Evolutionary conservation across 64 coral and sea anemone genomes (phyloP), one percentile per base, ranked within the genome.

Genomic region (Acropora yongei): DNA sequence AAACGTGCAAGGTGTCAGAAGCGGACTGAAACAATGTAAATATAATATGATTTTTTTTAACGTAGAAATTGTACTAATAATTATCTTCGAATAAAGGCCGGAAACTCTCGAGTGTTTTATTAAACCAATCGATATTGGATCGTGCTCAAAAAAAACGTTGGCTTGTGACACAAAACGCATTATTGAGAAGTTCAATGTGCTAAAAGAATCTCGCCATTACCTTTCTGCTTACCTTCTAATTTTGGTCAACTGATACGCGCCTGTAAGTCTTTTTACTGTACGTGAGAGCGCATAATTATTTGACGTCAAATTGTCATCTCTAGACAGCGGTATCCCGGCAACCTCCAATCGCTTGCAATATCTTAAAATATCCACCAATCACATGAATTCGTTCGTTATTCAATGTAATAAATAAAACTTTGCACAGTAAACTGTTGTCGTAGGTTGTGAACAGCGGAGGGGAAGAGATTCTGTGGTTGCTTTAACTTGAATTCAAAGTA

Each of bases 361-460:
- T 83, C 89, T 81, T 45, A 91, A 91, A 74, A 72, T 91, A 91
- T 91, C 69, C 30, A 57, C 89, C 89, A 91, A 91, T 91, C 89
- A 91, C 65, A 2, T 2, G 2, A 7, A 2, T 17, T 0, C 1
- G 73, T 69, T 44, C 30, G 9, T 17, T 7, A 6, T 46, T 18
- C 42, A 1, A 49, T 49, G 8, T 68, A 57, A 30, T 30, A 30
- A 30, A 30, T 30, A 30, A 30, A 30, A 30, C 30, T n/a, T n/a
- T n/a, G n/a, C n/a, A n/a, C n/a, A n/a, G n/a, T n/a, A n/a, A n/a
- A n/a, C n/a, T n/a, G n/a, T n/a, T n/a, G n/a, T n/a, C n/a, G n/a
- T n/a, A n/a, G n/a, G n/a, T n/a, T n/a, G n/a, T n/a, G n/a, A n/a
- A n/a, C n/a, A n/a, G n/a, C n/a, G n/a, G n/a, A n/a, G n/a, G n/a